phyloP scores from a whole-genome alignment of 1,140 invertebrate species.

The Cardiocondyla obscurior region DNA sequence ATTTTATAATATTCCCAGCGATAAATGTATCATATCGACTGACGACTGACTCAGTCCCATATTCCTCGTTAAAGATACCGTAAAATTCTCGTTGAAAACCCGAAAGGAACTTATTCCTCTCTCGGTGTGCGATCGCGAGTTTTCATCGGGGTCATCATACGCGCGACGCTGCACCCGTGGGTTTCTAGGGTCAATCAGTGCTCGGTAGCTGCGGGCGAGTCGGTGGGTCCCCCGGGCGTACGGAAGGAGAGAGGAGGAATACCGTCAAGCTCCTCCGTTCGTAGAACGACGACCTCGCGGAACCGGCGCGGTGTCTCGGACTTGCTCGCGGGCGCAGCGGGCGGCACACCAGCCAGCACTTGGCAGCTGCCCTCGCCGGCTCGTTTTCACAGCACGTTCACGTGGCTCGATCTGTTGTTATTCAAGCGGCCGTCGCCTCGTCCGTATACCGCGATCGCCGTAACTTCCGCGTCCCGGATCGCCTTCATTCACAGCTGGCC shows the following conservation, averaged over 20 bases:
- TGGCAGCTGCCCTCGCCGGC: conserved; percentile 56
- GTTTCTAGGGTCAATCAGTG: conserved; percentile 63
- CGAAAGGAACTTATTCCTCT: too few relatives aligned
- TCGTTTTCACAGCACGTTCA: conserved; percentile 66
- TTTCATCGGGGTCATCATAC: conserved; percentile 19
- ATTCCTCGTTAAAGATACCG: too few relatives aligned
- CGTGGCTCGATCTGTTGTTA: conserved; percentile 59
- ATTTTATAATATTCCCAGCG: too few relatives aligned
- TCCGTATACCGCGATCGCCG: conserved; percentile 58
- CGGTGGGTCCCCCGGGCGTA: neutral
- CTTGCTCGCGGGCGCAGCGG: conserved; percentile 52
- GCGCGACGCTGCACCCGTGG: neutral
- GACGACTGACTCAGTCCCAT: too few relatives aligned
- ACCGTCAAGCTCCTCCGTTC: conserved; percentile 70
- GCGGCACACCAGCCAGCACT: too few relatives aligned
- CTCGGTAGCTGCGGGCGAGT: neutral
- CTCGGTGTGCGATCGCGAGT: neutral
- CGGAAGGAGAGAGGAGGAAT: conserved; percentile 63
- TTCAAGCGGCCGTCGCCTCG: conserved; percentile 24
- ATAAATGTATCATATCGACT: too few relatives aligned
- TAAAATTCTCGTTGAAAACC: too few relatives aligned
- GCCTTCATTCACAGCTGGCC: conserved; percentile 14
- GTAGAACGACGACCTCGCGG: conserved; percentile 76
- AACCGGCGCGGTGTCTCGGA: conserved; percentile 30
- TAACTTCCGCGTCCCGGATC: conserved; percentile 57